phyloP scores from a whole-genome alignment of 1,140 invertebrate species.

The Apolygus lucorum region DNA sequence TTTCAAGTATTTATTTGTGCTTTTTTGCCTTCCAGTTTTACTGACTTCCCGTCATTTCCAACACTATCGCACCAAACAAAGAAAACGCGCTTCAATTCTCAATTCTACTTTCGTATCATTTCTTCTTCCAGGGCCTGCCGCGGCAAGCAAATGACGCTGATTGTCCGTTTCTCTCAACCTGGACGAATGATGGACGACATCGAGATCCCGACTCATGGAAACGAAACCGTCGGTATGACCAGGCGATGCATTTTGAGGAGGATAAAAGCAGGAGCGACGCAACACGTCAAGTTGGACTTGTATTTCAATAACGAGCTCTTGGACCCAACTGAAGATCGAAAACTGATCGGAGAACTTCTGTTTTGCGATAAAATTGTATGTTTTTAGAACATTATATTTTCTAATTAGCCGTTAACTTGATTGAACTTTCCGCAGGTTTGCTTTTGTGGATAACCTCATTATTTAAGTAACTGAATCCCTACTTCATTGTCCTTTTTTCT shows the following conservation, averaged over 20 bases:
- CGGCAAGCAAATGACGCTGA: slow-evolving; percentile 79
- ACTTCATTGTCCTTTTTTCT: too few species aligned
- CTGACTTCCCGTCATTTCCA: too few species aligned
- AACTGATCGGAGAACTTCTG: slow-evolving; percentile 77
- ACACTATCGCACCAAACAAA: too few species aligned
- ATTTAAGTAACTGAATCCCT: too few species aligned
- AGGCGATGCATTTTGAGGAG: slow-evolving; percentile 63
- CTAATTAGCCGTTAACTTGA: too few species aligned
- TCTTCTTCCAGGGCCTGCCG: slow-evolving; percentile 60
- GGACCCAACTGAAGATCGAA: slow-evolving; percentile 78
- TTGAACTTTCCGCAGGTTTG: too few species aligned
- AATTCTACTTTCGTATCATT: slow-evolving; percentile 24
- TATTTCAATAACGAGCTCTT: slow-evolving; percentile 82
- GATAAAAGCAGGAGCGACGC: slow-evolving; percentile 57
- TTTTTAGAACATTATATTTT: too few species aligned
- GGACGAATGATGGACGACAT: slow-evolving; percentile 84
- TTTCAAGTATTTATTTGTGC: too few species aligned
- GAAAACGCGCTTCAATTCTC: too few species aligned
- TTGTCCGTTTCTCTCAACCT: slow-evolving; percentile 82
- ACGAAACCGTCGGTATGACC: slow-evolving; percentile 80
- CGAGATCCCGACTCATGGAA: slow-evolving; percentile 86
- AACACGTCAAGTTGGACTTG: slow-evolving; percentile 76
- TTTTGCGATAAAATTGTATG: slow-evolving; percentile 83
- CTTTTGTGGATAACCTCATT: too few species aligned
- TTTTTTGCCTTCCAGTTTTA: too few species aligned